Conservation (phyloP, 1,140 invertebrate species). For the Drosophila kanapiae region DNA sequence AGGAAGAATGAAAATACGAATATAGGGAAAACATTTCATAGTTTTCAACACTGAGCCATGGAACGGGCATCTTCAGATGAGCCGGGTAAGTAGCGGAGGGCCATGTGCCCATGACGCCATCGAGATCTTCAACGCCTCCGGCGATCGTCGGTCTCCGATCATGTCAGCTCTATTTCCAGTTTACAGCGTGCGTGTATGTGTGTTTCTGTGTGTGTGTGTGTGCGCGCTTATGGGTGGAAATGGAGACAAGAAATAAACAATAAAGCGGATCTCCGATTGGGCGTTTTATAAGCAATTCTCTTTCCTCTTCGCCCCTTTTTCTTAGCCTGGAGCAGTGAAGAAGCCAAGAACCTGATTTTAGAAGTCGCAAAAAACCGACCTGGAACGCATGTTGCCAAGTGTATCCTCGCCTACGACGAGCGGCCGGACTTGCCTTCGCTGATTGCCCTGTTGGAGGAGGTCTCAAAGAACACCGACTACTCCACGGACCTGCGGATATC, state of each 20-base stretch:
- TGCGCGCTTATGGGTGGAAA: neutral
- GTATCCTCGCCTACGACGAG: constrained; percentile 62
- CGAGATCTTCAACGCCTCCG: constrained; percentile 10
- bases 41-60: constrained; percentile 19
- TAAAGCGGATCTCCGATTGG: constrained; percentile 21
- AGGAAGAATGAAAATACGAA: constrained; percentile 9
- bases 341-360: constrained; percentile 35
- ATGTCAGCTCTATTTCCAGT: constrained; percentile 64
- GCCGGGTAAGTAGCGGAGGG: constrained; percentile 20
- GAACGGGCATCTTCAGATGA: constrained; percentile 15
- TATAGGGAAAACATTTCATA: neutral
- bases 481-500: constrained; percentile 69
- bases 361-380: constrained; percentile 64
- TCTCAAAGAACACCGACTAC: constrained; percentile 73
- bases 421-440: constrained; percentile 42
- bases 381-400: constrained; percentile 66
- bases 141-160: constrained; percentile 45
- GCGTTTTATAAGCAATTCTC: constrained; percentile 29
- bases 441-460: constrained; percentile 62
- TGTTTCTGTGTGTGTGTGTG: neutral
- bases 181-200: neutral
- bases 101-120: constrained; percentile 33
- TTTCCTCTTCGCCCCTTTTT: neutral
- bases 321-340: constrained; percentile 8
- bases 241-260: constrained; percentile 27